These are phyloP conservation scores for Thymallus thymallus DNA, from an alignment of 2,113 vertebrate genomes.

Conservation along the genomic window DNA sequence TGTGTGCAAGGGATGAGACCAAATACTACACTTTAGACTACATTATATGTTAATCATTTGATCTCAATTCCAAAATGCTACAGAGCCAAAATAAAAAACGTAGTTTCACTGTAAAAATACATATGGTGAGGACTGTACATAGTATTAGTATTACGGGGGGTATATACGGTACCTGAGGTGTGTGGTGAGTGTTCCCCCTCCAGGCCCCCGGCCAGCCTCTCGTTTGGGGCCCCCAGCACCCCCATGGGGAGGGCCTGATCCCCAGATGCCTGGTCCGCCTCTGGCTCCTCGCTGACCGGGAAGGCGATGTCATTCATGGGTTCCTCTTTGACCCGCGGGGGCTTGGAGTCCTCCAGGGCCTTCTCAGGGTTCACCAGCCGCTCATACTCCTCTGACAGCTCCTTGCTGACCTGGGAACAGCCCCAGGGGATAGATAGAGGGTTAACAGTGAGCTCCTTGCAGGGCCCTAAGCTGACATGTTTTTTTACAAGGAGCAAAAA, in stretches of 20 bases:
- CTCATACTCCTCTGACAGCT: constrained; percentile 95
- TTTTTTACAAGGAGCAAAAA: neutral
- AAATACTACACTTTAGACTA: neutral
- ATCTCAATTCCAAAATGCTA: neutral
- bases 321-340: constrained; percentile 93
- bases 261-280: constrained; percentile 86
- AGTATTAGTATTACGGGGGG: neutral
- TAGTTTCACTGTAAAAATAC: neutral
- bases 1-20: no score
- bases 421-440: neutral
- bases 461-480: no score
- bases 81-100: no score
- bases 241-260: constrained; percentile 91
- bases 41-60: neutral
- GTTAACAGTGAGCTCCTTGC: neutral
- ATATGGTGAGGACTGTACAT: neutral
- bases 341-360: constrained; percentile 89
- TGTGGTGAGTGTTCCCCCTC: constrained; percentile 93
- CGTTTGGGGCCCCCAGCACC: constrained; percentile 84
- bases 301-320: constrained; percentile 90
- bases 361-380: constrained; percentile 95
- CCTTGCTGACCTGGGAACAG: constrained; percentile 86
- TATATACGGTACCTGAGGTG: constrained; percentile 75
- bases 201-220: constrained; percentile 84
- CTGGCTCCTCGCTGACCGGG: constrained; percentile 89